These are phyloP conservation scores for Myioborus melanocephalus DNA, from an alignment of 2,797 vertebrate genomes.

Conservation along the genomic window DNA sequence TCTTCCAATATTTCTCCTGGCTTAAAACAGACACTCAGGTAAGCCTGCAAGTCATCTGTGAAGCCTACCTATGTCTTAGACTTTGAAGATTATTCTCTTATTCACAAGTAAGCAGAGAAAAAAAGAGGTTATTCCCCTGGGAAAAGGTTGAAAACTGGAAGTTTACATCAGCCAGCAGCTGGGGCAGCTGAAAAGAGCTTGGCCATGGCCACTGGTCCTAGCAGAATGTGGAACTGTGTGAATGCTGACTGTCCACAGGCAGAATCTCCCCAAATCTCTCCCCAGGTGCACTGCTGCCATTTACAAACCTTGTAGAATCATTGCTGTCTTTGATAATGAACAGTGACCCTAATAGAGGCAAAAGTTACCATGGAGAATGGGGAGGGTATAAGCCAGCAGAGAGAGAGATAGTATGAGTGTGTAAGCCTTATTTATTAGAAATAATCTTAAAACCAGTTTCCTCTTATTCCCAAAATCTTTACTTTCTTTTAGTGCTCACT, in stretches of 20 bases:
- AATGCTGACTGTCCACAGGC: background rate
- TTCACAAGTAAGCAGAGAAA: background rate
- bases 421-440: background rate
- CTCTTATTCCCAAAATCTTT: background rate
- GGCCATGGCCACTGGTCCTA: background rate
- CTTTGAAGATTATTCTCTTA: background rate
- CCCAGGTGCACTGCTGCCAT: background rate
- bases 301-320: background rate
- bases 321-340: background rate
- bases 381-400: background rate
- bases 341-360: background rate
- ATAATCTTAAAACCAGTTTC: background rate
- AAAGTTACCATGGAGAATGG: background rate
- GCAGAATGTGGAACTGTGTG: background rate
- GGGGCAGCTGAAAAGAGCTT: background rate
- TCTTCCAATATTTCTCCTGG: background rate
- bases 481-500: background rate
- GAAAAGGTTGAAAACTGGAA: background rate
- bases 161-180: background rate
- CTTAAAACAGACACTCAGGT: conserved; percentile 16
- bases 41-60: background rate
- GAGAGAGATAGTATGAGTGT: background rate
- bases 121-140: background rate
- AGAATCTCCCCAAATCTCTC: background rate
- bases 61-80: background rate